Base-by-base conservation (phyloP, 2,797 vertebrate genomes). In the Malacoctenus gilli region DNA sequence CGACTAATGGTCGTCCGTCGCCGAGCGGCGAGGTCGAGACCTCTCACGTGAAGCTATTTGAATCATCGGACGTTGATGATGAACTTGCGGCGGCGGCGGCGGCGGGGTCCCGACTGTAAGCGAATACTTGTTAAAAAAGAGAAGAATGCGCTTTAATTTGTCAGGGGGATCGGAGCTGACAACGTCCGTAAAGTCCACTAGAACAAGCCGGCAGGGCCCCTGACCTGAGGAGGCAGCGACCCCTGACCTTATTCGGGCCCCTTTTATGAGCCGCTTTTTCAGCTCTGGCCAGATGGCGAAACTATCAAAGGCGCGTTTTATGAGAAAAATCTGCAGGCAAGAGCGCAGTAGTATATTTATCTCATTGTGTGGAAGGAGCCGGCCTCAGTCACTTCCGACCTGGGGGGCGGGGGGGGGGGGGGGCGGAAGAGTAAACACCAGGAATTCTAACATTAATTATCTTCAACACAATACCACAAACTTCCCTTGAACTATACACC, bases 301-400 rank as follows among this genome's bases (percentile, higher is more conserved):
- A 93, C 95, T 98, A 98, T 99, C 95, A 98, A 96, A 97, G 94
- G 83, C 85, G 71, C 80, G 87, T 32, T 99, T 98, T 97, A 96
- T 96, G 94, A 95, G 94, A 91, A 93, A 95, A 96, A 96, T 95
- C 92, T 94, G 94, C 93, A 93, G 92, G 92, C 91, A 89, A 90
- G 84, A 91, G 90, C 16, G 5, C 48, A 75, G 82, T 64, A 78
- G 87, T 89, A 82, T 90, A 89, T 92, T 86, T 91, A 82, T 91
- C 79, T 89, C 80, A 89, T 86, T 92, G 88, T 89, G 83, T 74
- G 70, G 43, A 72, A n/a, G 57, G 59, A 52, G 18, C 50, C 40
- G 81, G 70, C 66, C 61, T 72, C 67, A 57, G 70, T 72, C 50
- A 71, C 68, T 77, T 72, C 82, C 41, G 59, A 75, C 68, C 59